Percentiles rank a stretch among this genome's conserved stretches.
Conservation (phyloP, 2,888 invertebrate species). For the Autographa pulchrina region DNA sequence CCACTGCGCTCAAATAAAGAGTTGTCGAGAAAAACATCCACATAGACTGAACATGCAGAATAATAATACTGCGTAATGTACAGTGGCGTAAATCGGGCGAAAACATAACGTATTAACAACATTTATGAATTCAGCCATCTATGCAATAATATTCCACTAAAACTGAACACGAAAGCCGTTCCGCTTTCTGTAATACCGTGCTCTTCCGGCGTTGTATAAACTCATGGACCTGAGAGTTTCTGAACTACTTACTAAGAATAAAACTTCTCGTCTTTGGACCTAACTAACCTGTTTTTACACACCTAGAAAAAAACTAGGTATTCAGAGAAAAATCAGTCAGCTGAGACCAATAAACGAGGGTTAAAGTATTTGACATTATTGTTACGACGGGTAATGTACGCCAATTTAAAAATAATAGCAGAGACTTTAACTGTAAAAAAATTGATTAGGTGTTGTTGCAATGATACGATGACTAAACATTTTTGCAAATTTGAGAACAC, state of each 20-base stretch:
- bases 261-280: background rate
- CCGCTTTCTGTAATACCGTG: conserved; percentile 63
- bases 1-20: too few relatives aligned
- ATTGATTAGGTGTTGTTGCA: background rate
- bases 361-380: conserved; percentile 11
- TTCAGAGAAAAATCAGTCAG: background rate
- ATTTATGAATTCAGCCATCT: conserved; percentile 46
- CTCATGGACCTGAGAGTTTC: background rate
- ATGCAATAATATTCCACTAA: conserved; percentile 54
- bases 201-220: conserved; percentile 57
- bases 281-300: conserved; percentile 39
- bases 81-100: conserved; percentile 9
- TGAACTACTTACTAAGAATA: background rate
- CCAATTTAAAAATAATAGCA: background rate
- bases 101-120: conserved; percentile 27
- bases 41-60: background rate
- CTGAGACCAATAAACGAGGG: conserved; percentile 19
- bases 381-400: background rate
- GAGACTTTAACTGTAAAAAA: background rate
- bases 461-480: background rate
- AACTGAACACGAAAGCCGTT: conserved; percentile 60
- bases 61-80: background rate
- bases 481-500: background rate
- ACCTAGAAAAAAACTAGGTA: background rate
- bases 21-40: too few relatives aligned